Evolutionary conservation across 2,797 vertebrate species (phyloP), one percentile per base, ranked within the genome.

Genomic region (Enteromius viviparus): DNA sequence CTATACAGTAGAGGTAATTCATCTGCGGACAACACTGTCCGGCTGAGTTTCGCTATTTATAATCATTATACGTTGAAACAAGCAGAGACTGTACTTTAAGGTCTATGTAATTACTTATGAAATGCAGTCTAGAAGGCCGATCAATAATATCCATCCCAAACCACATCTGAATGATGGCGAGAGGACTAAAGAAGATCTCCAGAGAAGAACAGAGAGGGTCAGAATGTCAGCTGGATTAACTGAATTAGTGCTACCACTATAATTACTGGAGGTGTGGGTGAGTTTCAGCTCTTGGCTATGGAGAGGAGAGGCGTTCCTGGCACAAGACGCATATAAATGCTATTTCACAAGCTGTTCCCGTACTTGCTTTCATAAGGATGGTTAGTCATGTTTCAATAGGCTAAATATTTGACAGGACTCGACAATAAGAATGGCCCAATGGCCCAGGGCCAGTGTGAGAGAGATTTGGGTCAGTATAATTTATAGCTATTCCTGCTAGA

Each of bases 1-100:
- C 53, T 23, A 75, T 72, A 80, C 77, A 79, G n/a, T 70, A 47
- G 34, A 81, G 64, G 76, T 88, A 71, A 82, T 84, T 80, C 29
- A 85, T 74, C 53, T 78, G 51, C 1, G 9, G 74, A 23, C 80
- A 74, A 72, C 49, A 40, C 47, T 23, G 34, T 6, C 19, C 11
- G 6, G 34, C 42, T 65, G 60, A 66, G 65, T 75, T 82, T 51
- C 0, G 11, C 80, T 58, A 66, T 78, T 83, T 83, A 83, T 83
- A 78, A 77, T 83, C 74, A 77, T 83, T 78, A 83, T 34, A 71
- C 2, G 1, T 49, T 77, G 71, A 78, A 64, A 60, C 51, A 76
- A 83, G 64, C 47, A 76, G 32, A 82, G 47, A 58, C 72, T 58
- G 71, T 3, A 65, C 11, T 8, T 40, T 42, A 34, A 76, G 62